Evolutionary conservation across 2,888 invertebrate species (phyloP), one percentile per base, ranked within the genome.

Genomic region (Archaeoteleia sp.): DNA sequence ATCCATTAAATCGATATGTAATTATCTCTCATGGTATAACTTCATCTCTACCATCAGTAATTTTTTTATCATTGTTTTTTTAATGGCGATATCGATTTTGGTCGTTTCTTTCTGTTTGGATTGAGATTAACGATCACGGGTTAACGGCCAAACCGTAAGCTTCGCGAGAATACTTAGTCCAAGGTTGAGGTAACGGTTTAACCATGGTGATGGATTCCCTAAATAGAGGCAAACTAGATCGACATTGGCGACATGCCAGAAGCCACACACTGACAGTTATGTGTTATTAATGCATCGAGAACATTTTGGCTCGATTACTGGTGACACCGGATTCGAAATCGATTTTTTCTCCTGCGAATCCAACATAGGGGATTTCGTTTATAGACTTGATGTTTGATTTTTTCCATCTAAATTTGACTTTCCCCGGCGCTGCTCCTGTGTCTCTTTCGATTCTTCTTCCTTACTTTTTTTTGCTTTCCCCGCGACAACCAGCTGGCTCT

Each of bases 241-340:
- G 70, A 42, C 61, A 58, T 71, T 75, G 80, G 80, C 77, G 49
- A 32, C 27, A 29, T 61, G 76, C 81, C 80, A 81, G 74, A 67
- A 74, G 72, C 76, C 75, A 62, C 74, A 70, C 69, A 73, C 75
- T 78, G 78, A 79, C 79, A 77, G 77, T 81, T 80, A 80, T 81
- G 78, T 74, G 79, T 81, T 80, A 80, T 79, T 80, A 81, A 81
- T 81, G 80, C 76, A 80, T 80, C 76, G 77, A 74, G 75, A 78
- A 76, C 62, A 55, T 62, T 62, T 62, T 55, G 62, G 48, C 62
- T 35, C 54, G 77, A 78, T 80, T 77, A 74, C 75, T 71, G 67
- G n/a, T 75, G 74, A 73, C 76, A 75, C 72, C 70, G 63, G 70
- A 70, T 74, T n/a, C 10, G 10, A 9, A 15, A 49, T 48, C 55